phyloP scores from a whole-genome alignment of 1,140 invertebrate species.

The Coelopa frigida region DNA sequence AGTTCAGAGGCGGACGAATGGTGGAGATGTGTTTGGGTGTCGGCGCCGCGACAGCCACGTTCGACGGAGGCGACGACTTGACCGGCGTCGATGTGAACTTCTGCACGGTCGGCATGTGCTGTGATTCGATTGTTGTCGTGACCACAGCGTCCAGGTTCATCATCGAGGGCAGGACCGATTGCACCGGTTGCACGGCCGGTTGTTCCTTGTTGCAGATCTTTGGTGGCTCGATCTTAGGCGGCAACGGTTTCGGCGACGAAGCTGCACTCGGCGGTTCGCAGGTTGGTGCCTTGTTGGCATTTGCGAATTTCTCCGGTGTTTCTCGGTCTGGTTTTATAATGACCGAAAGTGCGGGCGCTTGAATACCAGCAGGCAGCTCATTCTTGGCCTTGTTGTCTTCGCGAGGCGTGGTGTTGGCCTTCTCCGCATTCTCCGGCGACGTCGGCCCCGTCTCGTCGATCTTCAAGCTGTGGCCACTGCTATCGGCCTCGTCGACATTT shows the following conservation, averaged over 20 bases:
- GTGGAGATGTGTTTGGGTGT: background rate
- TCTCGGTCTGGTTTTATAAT: no score
- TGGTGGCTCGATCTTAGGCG: slow-evolving; percentile 33
- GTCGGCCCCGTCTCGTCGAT: slow-evolving; percentile 31
- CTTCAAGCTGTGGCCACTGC: slow-evolving; percentile 36
- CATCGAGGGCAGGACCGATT: slow-evolving; percentile 30
- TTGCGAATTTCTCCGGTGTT: slow-evolving; percentile 17
- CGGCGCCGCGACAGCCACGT: background rate
- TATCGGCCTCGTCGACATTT: slow-evolving; percentile 50
- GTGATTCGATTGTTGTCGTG: no score
- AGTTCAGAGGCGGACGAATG: slow-evolving; percentile 1
- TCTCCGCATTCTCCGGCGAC: slow-evolving; percentile 1
- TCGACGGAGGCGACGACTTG: background rate
- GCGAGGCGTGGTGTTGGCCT: background rate
- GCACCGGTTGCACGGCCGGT: slow-evolving; percentile 35
- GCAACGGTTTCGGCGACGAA: no score
- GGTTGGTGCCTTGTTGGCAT: no score
- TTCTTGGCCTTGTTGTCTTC: no score
- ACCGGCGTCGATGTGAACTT: background rate
- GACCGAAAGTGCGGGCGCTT: no score
- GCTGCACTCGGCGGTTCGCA: no score
- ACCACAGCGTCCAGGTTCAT: no score
- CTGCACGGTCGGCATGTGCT: background rate
- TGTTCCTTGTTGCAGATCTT: slow-evolving; percentile 35
- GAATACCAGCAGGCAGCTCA: no score